A percentile compares a stretch with the other conserved stretches of the same genome.
These are phyloP conservation scores for Heliconius sara DNA, from an alignment of 2,888 invertebrate genomes.

Conservation along the genomic window DNA sequence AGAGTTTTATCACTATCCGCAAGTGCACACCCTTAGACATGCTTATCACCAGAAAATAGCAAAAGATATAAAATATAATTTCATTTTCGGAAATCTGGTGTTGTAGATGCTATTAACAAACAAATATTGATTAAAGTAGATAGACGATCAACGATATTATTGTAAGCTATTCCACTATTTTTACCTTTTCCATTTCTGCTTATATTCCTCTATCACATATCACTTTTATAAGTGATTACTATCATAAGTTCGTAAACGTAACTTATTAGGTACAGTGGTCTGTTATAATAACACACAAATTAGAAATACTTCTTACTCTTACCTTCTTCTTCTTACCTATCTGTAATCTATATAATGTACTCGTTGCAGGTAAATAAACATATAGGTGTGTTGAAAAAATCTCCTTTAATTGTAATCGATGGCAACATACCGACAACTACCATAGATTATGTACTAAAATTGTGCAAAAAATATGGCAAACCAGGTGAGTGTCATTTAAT, in stretches of 20 bases:
- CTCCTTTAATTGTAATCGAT: constrained; percentile 92
- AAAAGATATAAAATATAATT: not conserved
- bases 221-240: not conserved
- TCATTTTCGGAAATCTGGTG: not conserved
- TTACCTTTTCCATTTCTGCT: not conserved
- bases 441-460: constrained; percentile 85
- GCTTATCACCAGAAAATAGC: not conserved
- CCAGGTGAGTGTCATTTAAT: constrained; percentile 85
- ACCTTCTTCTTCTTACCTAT: not conserved
- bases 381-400: constrained; percentile 82
- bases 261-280: not conserved
- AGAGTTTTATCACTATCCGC: too few species aligned
- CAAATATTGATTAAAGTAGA: not conserved
- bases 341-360: not conserved
- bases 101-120: not conserved
- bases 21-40: not conserved
- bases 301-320: not conserved
- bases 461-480: constrained; percentile 85
- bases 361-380: constrained; percentile 84
- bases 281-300: not conserved
- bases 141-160: not conserved
- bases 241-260: not conserved
- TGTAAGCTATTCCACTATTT: too few species aligned
- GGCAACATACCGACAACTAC: constrained; percentile 90
- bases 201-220: not conserved